These are phyloP conservation scores for Axis porcinus DNA, from an alignment of 2,113 vertebrate genomes.

Conservation along the genomic window DNA sequence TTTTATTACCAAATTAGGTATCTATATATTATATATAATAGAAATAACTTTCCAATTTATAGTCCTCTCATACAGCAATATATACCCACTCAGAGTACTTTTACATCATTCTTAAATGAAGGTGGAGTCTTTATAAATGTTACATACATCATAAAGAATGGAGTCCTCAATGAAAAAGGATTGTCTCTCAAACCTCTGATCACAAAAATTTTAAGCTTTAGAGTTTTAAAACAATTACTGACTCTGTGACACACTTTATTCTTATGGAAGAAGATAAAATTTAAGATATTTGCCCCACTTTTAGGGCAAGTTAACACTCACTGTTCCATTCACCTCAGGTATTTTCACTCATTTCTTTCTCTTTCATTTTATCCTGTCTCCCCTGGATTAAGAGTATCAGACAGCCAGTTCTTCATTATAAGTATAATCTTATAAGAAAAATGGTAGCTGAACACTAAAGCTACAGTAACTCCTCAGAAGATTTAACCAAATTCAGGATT, in stretches of 20 bases:
- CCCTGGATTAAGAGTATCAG: not conserved
- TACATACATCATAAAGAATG: not conserved
- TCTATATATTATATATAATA: not conserved
- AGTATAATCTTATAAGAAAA: not conserved
- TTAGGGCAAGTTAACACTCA: not conserved
- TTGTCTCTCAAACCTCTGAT: not conserved
- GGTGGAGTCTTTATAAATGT: not conserved
- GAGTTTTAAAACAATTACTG: not conserved
- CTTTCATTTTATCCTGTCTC: not conserved
- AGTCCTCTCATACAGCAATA: not conserved
- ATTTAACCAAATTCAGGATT: not conserved
- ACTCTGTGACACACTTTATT: not conserved
- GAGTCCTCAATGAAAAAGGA: not conserved
- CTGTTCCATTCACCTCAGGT: not conserved
- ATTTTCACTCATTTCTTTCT: not conserved
- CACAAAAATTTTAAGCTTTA: not conserved
- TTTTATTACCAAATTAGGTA: not conserved
- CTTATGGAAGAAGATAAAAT: not conserved
- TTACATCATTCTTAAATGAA: not conserved
- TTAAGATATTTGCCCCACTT: not conserved
- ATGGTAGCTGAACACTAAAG: not conserved
- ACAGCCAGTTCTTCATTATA: not conserved
- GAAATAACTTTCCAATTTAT: not conserved
- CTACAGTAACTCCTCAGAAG: not conserved
- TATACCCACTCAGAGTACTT: not conserved